Evolutionary conservation across 2,113 vertebrate species (phyloP).

Genomic region (Cettia cetti): DNA sequence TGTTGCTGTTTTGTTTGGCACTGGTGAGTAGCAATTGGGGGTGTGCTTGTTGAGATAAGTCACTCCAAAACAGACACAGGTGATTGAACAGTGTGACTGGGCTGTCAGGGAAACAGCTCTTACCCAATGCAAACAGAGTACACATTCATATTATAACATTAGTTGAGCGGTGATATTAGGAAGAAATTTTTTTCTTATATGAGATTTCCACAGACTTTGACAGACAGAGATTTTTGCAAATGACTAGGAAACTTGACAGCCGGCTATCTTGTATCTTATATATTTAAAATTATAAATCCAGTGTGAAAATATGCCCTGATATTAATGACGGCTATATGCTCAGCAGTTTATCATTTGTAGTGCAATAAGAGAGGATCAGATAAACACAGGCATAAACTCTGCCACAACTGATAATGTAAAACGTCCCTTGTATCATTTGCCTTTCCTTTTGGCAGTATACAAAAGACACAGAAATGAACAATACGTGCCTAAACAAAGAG

Average conservation of each 20-base stretch:
- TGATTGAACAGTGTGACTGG: not conserved
- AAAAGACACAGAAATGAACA: slow-evolving; percentile 72
- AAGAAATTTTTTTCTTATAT: not conserved
- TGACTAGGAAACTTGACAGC: not conserved
- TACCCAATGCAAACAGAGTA: not conserved
- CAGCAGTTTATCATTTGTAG: slow-evolving; percentile 48
- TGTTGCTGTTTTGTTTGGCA: not conserved
- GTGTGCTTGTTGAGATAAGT: not conserved
- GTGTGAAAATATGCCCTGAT: not conserved
- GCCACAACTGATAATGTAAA: slow-evolving; percentile 69
- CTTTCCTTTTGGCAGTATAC: slow-evolving; percentile 68
- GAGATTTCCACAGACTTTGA: not conserved
- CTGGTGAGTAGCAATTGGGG: not conserved
- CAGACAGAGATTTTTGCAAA: no score
- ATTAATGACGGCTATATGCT: slow-evolving; percentile 38
- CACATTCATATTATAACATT: not conserved
- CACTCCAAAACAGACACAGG: not conserved
- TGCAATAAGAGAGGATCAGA: slow-evolving; percentile 64
- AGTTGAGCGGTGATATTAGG: not conserved
- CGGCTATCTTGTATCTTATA: not conserved
- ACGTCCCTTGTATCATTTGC: slow-evolving; percentile 62
- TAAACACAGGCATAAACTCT: slow-evolving; percentile 69
- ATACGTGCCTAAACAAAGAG: slow-evolving; percentile 73
- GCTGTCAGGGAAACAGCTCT: not conserved
- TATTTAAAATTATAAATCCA: slow-evolving; percentile 60